Conservation (phyloP, 2,888 invertebrate genomes). For the Nudaria mundana region DNA sequence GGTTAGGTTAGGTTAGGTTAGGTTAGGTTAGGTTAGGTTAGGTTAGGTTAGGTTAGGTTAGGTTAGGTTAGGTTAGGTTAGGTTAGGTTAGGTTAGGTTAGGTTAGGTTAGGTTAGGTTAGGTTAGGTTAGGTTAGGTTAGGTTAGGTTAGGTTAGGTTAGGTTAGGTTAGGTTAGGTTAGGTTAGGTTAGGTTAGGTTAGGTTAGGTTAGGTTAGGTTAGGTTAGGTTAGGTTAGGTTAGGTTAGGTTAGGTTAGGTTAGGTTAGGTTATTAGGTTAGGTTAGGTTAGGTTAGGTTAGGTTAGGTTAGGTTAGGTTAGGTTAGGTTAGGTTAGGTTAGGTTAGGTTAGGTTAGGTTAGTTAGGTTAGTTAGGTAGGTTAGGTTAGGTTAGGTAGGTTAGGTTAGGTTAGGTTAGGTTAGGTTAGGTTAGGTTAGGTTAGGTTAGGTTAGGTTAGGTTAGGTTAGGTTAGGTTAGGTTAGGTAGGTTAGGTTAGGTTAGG, state of each 20-base stretch:
- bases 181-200: slow-evolving; percentile 18
- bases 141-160: slow-evolving; percentile 9
- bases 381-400: slow-evolving; percentile 12
- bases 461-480: slow-evolving; percentile 20
- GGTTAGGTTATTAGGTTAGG: slow-evolving; percentile 8
- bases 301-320: slow-evolving; percentile 14
- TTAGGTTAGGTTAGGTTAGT: slow-evolving; percentile 14
- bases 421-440: slow-evolving; percentile 16
- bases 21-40: slow-evolving; percentile 15
- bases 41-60: slow-evolving; percentile 4
- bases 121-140: slow-evolving; percentile 20
- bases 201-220: slow-evolving; percentile 17
- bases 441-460: slow-evolving; percentile 20
- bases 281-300: slow-evolving; percentile 11
- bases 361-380: too few species aligned
- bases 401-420: slow-evolving; percentile 16
- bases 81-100: slow-evolving; percentile 17
- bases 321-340: slow-evolving; percentile 13
- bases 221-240: slow-evolving; percentile 17
- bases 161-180: slow-evolving; percentile 17
- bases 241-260: slow-evolving; percentile 17
- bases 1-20: slow-evolving; percentile 8
- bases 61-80: slow-evolving; percentile 20
- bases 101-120: slow-evolving; percentile 19
- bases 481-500: slow-evolving; percentile 6